Evolutionary conservation across 2,888 invertebrate genomes (phyloP), one percentile per base, ranked within the genome.

Genomic region (Eilema griseolum): DNA sequence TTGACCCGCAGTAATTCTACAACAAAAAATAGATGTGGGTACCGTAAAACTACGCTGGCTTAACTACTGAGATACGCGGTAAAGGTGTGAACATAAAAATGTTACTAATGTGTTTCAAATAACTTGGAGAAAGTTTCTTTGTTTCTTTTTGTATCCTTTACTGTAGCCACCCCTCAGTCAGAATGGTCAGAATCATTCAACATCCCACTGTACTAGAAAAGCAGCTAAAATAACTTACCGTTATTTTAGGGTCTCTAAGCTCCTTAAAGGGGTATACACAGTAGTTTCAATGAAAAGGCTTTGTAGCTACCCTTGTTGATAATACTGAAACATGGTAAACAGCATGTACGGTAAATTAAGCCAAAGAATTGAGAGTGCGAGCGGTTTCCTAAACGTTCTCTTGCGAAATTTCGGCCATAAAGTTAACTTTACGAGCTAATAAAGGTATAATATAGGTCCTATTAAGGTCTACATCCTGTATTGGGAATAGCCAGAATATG

Each of bases 1-100:
- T 72, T 76, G 79, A 60, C 67, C 64, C 14, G 52, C 16, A 0
- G 52, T 70, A 69, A 71, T 73, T 69, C 72, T 64, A 56, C 60
- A 61, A 61, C 41, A 61, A 70, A 79, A 67, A 74, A 52, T 52
- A 52, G 52, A 52, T 63, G 57, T n/a, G 57, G 23, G 52, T 46
- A n/a, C 61, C 24, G 60, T 66, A 60, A 60, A 66, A 59, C 24
- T 41, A 46, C 41, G 46, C n/a, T 4, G 20, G 1, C 46, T 26
- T n/a, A 46, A 63, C 46, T 28, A 52, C 41, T 41, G 20, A 31
- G 46, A 28, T 28, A 46, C 52, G 52, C n/a, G 26, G 26, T 64
- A 46, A 14, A 52, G 11, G 20, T 41, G 8, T 24, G 7, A 64
- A 11, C n/a, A n/a, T 52, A 64, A 52, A 66, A 52, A 66, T 11